Evolutionary conservation across 2,888 invertebrate genomes (phyloP).

Genomic region (Acleris cristana): DNA sequence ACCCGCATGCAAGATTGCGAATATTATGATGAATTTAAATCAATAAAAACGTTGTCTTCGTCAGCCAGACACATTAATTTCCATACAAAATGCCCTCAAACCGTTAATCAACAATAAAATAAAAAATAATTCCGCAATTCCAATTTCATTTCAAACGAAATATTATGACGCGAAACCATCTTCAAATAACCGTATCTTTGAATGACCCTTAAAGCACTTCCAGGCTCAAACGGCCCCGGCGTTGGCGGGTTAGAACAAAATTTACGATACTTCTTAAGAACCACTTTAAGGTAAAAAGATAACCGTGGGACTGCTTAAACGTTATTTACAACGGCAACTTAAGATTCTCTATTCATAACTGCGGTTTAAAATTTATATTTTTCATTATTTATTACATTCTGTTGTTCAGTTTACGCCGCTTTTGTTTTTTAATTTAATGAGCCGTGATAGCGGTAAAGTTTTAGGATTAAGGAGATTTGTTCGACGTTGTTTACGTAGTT

Average conservation of each 20-base stretch:
- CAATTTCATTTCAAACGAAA: too few species aligned
- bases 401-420: conserved; percentile 55
- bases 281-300: conserved; percentile 62
- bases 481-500: neutral
- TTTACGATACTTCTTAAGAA: conserved; percentile 62
- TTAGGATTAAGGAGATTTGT: conserved; percentile 15
- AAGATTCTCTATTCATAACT: conserved; percentile 60
- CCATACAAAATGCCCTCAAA: too few species aligned
- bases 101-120: too few species aligned
- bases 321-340: conserved; percentile 62
- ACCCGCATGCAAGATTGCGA: too few species aligned
- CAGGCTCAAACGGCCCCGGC: conserved; percentile 8
- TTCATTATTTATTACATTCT: conserved; percentile 41
- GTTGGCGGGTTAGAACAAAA: conserved; percentile 51
- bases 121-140: too few species aligned
- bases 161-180: neutral
- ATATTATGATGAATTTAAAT: too few species aligned
- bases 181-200: conserved; percentile 2
- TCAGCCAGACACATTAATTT: too few species aligned
- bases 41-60: too few species aligned
- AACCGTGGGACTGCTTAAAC: conserved; percentile 64
- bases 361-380: conserved; percentile 59
- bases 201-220: neutral
- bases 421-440: conserved; percentile 46
- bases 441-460: conserved; percentile 38